phyloP scores from a whole-genome alignment of 64 coral and sea anemone species.

The Montipora cactus region DNA sequence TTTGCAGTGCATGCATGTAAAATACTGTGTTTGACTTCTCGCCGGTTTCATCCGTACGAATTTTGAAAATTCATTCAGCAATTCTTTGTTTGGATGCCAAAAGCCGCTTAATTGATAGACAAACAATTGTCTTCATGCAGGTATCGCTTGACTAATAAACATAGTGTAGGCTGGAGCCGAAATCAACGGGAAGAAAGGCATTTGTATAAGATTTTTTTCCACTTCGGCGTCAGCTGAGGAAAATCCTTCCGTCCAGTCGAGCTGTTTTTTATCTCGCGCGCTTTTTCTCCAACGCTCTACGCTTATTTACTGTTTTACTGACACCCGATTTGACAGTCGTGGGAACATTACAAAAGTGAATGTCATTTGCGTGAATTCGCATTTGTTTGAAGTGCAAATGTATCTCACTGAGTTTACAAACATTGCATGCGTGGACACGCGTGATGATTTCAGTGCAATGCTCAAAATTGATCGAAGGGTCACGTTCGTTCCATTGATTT shows the following conservation, averaged over 20 bases:
- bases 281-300: background rate
- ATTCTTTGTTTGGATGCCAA: conserved; percentile 5
- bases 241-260: background rate
- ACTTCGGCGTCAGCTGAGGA: background rate
- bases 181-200: background rate
- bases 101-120: background rate
- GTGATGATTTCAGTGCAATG: background rate
- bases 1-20: background rate
- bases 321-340: background rate
- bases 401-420: background rate
- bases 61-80: background rate
- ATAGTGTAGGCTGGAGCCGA: background rate
- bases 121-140: conserved; percentile 23
- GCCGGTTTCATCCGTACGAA: background rate
- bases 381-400: conserved; percentile 26
- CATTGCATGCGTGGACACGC: background rate
- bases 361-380: conserved; percentile 17
- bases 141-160: background rate
- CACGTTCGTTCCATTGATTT: background rate
- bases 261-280: background rate
- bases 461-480: background rate
- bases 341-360: conserved; percentile 21
- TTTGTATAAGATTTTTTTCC: background rate
- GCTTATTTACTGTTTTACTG: too few relatives aligned
- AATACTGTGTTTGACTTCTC: background rate